Conservation (phyloP, 2,888 invertebrate species). For the Eilema sororculum region DNA sequence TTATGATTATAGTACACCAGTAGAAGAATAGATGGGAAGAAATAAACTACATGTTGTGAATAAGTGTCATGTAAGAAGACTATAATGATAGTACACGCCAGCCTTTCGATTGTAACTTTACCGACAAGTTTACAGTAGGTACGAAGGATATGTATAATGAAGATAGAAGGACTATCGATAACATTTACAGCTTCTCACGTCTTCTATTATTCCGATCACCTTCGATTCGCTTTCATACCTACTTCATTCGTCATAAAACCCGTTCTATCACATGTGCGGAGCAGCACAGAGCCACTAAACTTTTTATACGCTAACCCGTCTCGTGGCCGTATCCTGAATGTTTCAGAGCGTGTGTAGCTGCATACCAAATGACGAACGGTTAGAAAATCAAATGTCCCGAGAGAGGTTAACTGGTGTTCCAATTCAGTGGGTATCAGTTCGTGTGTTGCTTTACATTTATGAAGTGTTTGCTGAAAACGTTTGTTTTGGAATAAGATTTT, state of each 20-base stretch:
- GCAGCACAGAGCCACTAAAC: conserved; percentile 16
- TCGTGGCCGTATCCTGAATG: conserved; percentile 19
- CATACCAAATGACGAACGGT: conserved; percentile 19
- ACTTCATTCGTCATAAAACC: conserved; percentile 44
- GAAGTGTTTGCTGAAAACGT: background rate
- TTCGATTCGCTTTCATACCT: conserved; percentile 26
- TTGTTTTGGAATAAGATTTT: background rate
- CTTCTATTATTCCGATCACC: conserved; percentile 13
- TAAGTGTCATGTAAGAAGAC: background rate
- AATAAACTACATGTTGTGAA: background rate
- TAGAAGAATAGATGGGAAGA: background rate
- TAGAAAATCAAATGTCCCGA: conserved; percentile 15
- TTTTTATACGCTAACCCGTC: conserved; percentile 15
- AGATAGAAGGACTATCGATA: background rate
- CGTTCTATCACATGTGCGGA: background rate
- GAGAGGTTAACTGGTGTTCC: conserved; percentile 10
- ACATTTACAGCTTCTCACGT: conserved; percentile 10
- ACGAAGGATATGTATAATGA: background rate
- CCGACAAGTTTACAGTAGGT: background rate
- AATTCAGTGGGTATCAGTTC: conserved; percentile 7
- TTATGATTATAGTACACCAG: background rate
- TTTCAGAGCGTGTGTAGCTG: conserved; percentile 13
- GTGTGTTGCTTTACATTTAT: conserved; percentile 7
- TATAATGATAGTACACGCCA: background rate
- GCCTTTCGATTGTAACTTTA: background rate